These are phyloP conservation scores for Stomorhina lunata DNA, from an alignment of 2,888 invertebrate genomes.

Conservation along the genomic window DNA sequence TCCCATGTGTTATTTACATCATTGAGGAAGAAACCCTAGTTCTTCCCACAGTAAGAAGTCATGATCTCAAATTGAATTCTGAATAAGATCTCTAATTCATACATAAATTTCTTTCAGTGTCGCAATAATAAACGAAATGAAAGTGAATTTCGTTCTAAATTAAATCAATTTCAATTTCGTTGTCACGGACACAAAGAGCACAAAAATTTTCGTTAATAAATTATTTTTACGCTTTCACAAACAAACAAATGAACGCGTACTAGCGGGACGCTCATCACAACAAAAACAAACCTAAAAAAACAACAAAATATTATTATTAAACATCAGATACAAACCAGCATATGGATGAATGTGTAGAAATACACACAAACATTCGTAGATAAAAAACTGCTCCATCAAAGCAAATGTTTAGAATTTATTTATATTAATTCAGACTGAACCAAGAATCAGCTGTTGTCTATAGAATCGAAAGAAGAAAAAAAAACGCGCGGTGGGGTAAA, in stretches of 20 bases:
- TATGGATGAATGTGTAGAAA: conserved; percentile 23
- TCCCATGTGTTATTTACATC: too few relatives aligned
- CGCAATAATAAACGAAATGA: conserved; percentile 8
- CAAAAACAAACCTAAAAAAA: conserved; percentile 22
- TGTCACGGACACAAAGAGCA: conserved; percentile 50
- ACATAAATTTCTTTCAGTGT: conserved; percentile 37
- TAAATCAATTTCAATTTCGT: conserved; percentile 59
- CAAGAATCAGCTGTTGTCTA: conserved; percentile 36
- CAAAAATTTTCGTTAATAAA: background rate
- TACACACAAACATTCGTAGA: conserved; percentile 4
- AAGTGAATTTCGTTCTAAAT: conserved; percentile 47
- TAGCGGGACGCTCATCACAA: background rate
- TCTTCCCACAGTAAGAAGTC: too few relatives aligned
- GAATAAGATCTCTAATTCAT: background rate
- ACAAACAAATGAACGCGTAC: background rate
- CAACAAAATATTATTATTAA: conserved; percentile 14
- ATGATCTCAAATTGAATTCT: background rate
- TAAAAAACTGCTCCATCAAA: background rate
- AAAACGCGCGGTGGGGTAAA: background rate
- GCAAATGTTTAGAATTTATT: conserved; percentile 19
- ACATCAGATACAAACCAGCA: background rate
- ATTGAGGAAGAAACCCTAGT: too few relatives aligned
- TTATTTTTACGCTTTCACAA: background rate
- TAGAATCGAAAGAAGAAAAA: background rate
- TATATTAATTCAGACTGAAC: conserved; percentile 37